A percentile compares a stretch with the other conserved stretches of the same genome.
phyloP scores from a whole-genome alignment of 2,797 vertebrate genomes.

The Pangasius larnaudii region DNA sequence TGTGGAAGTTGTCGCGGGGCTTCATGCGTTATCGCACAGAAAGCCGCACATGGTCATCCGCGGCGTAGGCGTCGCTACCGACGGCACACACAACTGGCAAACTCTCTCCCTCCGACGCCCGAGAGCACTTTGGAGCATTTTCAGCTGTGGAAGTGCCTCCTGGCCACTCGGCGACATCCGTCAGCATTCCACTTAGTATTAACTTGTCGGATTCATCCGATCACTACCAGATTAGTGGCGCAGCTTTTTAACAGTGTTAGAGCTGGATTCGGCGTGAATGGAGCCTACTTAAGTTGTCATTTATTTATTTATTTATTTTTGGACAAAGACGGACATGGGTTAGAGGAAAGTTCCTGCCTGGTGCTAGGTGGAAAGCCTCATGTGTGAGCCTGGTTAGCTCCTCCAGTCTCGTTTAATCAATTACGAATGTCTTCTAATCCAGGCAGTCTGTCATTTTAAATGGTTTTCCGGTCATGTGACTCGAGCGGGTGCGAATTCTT shows the following conservation, averaged over 20 bases:
- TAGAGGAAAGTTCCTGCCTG: neutral
- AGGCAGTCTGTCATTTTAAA: slow-evolving; percentile 47
- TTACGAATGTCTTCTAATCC: neutral
- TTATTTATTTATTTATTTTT: neutral
- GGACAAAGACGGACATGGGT: neutral
- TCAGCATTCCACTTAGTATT: neutral
- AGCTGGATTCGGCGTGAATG: neutral
- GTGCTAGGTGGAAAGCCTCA: neutral
- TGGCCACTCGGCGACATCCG: neutral
- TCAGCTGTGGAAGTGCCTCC: neutral
- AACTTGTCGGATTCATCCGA: neutral
- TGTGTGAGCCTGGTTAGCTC: neutral
- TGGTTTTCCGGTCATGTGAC: slow-evolving; percentile 59
- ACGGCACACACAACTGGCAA: slow-evolving; percentile 20
- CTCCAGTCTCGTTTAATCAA: slow-evolving; percentile 4
- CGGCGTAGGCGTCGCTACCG: slow-evolving; percentile 44
- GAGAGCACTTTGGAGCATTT: neutral
- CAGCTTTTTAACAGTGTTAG: neutral
- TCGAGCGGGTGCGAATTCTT: slow-evolving; percentile 10
- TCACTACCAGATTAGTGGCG: neutral
- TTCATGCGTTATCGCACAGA: slow-evolving; percentile 55
- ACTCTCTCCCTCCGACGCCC: neutral
- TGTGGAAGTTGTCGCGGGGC: slow-evolving; percentile 38
- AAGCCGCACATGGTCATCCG: slow-evolving; percentile 45
- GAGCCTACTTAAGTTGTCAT: neutral